Percentiles rank a stretch among this genome's conserved stretches.
Evolutionary conservation across 23 tunicate species (phyloP).

Genomic region (Phallusia fumigata): DNA sequence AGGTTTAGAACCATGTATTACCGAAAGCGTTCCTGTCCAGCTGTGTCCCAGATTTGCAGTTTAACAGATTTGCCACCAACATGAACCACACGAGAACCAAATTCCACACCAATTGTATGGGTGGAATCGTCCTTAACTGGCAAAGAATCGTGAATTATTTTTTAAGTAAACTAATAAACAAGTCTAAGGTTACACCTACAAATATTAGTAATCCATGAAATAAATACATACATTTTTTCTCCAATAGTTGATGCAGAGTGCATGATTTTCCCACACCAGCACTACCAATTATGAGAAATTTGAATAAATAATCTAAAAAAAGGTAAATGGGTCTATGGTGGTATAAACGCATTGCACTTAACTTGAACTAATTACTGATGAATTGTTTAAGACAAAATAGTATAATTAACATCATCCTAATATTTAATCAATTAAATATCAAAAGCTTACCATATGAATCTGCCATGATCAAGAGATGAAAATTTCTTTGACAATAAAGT

Average conservation of each 20-base stretch:
- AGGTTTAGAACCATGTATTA: slow-evolving; percentile 5
- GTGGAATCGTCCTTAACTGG: slow-evolving; percentile 83
- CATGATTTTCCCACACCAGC: slow-evolving; percentile 94
- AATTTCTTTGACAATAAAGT: too few relatives aligned
- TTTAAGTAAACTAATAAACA: too few relatives aligned
- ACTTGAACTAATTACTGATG: neutral
- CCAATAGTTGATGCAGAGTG: slow-evolving; percentile 73
- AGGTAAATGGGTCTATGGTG: neutral
- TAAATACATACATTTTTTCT: slow-evolving; percentile 67
- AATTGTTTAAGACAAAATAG: too few relatives aligned
- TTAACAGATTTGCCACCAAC: slow-evolving; percentile 84
- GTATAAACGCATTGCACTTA: neutral
- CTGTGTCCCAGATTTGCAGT: slow-evolving; percentile 93
- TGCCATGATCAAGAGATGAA: neutral
- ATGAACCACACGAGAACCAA: slow-evolving; percentile 68
- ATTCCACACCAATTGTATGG: slow-evolving; percentile 90
- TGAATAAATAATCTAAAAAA: slow-evolving; percentile 70
- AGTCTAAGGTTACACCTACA: neutral
- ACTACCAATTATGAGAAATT: slow-evolving; percentile 82
- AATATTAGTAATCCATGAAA: too few relatives aligned
- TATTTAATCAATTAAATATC: too few relatives aligned
- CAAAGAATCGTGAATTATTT: too few relatives aligned
- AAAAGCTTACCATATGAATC: neutral
- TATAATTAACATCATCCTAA: too few relatives aligned
- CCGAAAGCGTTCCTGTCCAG: slow-evolving; percentile 91